Evolutionary conservation across 2,797 vertebrate genomes (phyloP).

Genomic region (Selene dorsalis): DNA sequence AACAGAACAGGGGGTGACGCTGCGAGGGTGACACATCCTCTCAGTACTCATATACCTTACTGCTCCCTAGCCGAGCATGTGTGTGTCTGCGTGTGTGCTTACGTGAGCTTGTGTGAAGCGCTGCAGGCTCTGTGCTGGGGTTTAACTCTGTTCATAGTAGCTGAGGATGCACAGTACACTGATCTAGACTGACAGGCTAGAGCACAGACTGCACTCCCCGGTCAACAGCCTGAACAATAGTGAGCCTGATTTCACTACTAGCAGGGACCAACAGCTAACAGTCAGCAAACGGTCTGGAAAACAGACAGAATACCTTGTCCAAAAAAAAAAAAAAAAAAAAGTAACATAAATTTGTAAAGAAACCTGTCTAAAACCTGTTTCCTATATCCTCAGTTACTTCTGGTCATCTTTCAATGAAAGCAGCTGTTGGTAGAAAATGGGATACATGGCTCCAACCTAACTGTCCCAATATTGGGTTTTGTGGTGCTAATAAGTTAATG

Average conservation of each 20-base stretch:
- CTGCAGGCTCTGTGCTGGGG: conserved; percentile 64
- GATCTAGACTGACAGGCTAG: conserved; percentile 75
- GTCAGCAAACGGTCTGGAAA: conserved; percentile 18
- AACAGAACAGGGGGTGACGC: conserved; percentile 32
- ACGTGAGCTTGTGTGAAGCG: conserved; percentile 41
- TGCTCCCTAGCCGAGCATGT: conserved; percentile 47
- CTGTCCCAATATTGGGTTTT: background rate
- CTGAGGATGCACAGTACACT: conserved; percentile 55
- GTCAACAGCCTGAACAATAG: conserved; percentile 62
- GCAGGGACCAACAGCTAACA: conserved; percentile 31
- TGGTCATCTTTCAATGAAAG: too few relatives aligned
- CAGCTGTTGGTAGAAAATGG: background rate
- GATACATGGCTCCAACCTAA: background rate
- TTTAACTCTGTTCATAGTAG: conserved; percentile 68
- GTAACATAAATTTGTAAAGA: too few relatives aligned
- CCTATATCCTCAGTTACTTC: too few relatives aligned
- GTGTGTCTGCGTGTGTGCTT: conserved; percentile 39
- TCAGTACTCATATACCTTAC: conserved; percentile 52
- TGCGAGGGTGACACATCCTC: conserved; percentile 54
- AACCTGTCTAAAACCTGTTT: too few relatives aligned
- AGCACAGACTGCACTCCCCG: conserved; percentile 52
- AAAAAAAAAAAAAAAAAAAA: too few relatives aligned
- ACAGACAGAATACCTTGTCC: background rate
- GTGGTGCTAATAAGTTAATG: background rate
- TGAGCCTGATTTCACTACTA: conserved; percentile 46